Conservation (phyloP, 2,888 invertebrate genomes). For the Nycteola revayana region DNA sequence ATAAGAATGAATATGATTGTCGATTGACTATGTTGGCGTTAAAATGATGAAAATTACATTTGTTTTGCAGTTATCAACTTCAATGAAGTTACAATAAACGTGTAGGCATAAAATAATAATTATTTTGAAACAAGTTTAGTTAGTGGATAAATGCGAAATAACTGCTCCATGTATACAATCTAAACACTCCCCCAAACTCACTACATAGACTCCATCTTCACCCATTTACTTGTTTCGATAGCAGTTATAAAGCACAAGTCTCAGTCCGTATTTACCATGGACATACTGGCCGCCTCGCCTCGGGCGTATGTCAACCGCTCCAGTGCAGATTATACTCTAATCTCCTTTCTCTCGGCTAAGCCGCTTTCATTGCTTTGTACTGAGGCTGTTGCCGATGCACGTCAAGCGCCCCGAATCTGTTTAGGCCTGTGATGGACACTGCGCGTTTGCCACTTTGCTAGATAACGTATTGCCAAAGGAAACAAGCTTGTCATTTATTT, state of each 20-base stretch:
- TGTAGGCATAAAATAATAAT: too few relatives aligned
- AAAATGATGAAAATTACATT: too few relatives aligned
- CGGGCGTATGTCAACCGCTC: slow-evolving; percentile 73
- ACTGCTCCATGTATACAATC: slow-evolving; percentile 5
- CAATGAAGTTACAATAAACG: too few relatives aligned
- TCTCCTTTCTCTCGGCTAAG: slow-evolving; percentile 73
- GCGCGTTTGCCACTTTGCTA: slow-evolving; percentile 18
- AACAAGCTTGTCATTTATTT: not conserved
- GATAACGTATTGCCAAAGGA: slow-evolving; percentile 15
- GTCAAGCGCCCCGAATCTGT: slow-evolving; percentile 73
- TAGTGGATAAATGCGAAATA: slow-evolving; percentile 12
- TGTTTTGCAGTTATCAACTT: slow-evolving; percentile 20
- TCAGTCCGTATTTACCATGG: slow-evolving; percentile 45
- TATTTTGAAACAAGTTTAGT: too few relatives aligned
- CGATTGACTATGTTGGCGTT: too few relatives aligned
- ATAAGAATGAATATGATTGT: too few relatives aligned
- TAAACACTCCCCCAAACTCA: slow-evolving; percentile 3
- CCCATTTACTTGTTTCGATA: slow-evolving; percentile 19
- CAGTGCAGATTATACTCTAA: slow-evolving; percentile 72
- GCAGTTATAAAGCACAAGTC: slow-evolving; percentile 20
- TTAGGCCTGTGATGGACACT: slow-evolving; percentile 36
- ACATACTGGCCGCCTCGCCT: slow-evolving; percentile 44
- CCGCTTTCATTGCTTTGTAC: slow-evolving; percentile 76
- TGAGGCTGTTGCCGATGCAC: slow-evolving; percentile 65
- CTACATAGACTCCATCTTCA: slow-evolving; percentile 15